Base-by-base conservation (phyloP, 2,888 invertebrate genomes). In the Lycophotia porphyrea region DNA sequence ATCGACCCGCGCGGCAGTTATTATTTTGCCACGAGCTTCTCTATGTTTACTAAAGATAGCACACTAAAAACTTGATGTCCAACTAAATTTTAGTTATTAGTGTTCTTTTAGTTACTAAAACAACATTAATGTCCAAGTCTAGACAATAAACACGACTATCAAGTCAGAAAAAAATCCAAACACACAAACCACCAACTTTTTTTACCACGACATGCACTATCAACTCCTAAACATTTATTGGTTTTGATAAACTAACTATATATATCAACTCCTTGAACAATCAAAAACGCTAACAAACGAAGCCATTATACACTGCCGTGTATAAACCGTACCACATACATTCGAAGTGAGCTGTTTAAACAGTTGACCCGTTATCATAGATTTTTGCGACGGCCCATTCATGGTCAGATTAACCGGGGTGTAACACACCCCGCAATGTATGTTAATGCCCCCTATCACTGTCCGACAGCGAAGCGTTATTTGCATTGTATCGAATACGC, bases 401-500 rank as follows among this genome's bases (percentile, higher is more conserved):
- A 87, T 78, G 85, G 88, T 74, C 74, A 90, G 93, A 92, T 93
- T 92, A 93, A 93, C 91, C 88, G 80, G 83, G 86, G 84, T 60
- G 11, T 34, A 81, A 84, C 88, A 91, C 88, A 75, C 61, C 86
- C 87, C 86, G 80, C 90, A 91, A 91, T 93, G 89, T 94, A 94
- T 94, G 94, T 92, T 94, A 95, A 95, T 94, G 87, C 90, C 85
- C 84, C 91, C 88, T 95, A 95, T 95, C 95, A 93, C 93, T 89
- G 93, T 89, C 91, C 87, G 82, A 84, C 95, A 94, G 93, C 78
- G 88, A 85, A 83, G 87, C 84, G 87, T 86, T 93, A 95, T 94
- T 94, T 94, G 93, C 93, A 93, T 94, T 93, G 93, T 93, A 93
- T 93, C 93, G 94, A 93, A 93, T 93, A 84, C 87, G 91, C 89